These are phyloP conservation scores for Patagioenas fasciata DNA, from an alignment of 2,113 vertebrate genomes.

Conservation along the genomic window DNA sequence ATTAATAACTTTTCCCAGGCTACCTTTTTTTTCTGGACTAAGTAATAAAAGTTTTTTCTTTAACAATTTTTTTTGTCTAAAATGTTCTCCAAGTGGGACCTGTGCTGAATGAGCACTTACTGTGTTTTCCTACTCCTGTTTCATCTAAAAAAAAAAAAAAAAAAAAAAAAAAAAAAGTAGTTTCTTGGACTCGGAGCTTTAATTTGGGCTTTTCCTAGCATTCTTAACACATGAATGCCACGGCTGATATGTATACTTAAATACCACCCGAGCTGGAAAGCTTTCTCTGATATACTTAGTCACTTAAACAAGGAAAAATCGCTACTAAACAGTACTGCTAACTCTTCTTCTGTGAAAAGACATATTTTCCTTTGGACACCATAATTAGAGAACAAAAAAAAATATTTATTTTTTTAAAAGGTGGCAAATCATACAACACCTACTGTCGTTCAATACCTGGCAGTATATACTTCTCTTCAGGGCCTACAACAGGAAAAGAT, in stretches of 20 bases:
- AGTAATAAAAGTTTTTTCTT: background rate
- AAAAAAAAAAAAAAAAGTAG: fast-evolving
- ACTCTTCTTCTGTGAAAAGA: background rate
- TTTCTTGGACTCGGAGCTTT: background rate
- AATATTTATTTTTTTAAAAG: background rate
- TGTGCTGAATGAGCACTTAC: background rate
- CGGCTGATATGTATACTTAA: background rate
- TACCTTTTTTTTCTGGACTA: background rate
- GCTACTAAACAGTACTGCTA: background rate
- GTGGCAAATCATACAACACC: background rate
- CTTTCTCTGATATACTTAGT: background rate
- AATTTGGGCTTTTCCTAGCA: background rate
- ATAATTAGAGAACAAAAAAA: background rate
- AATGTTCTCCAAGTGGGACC: background rate
- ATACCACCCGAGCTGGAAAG: background rate
- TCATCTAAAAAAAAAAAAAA: background rate
- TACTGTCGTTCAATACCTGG: no score
- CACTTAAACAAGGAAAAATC: background rate
- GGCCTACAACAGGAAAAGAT: background rate
- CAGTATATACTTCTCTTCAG: background rate
- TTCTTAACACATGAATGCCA: background rate
- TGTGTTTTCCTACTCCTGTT: background rate
- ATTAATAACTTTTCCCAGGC: background rate
- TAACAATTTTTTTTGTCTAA: background rate
- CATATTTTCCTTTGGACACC: background rate